A percentile compares a stretch with the other conserved stretches of the same genome.
These are phyloP conservation scores for Scaptodrosophila latifasciaeformis DNA, from an alignment of 2,888 invertebrate genomes.

Conservation along the genomic window DNA sequence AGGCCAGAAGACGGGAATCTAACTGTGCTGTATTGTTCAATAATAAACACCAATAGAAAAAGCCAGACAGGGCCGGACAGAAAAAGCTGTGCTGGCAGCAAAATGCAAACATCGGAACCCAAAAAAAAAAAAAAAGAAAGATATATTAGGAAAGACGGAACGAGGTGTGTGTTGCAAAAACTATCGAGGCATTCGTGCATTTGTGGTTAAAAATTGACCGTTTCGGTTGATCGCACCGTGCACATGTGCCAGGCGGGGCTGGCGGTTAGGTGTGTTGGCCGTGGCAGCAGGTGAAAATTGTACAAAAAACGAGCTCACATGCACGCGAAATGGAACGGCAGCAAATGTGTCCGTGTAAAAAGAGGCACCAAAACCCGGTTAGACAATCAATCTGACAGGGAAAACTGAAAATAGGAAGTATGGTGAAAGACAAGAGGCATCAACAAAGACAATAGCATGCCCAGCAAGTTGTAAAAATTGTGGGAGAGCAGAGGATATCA, in stretches of 20 bases:
- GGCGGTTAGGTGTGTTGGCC: background rate
- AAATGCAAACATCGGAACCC: slow-evolving; percentile 1
- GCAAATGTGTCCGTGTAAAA: no score
- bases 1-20: background rate
- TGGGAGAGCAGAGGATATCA: no score
- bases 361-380: no score
- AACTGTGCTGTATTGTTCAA: slow-evolving; percentile 37
- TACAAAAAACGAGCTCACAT: slow-evolving; percentile 17
- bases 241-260: background rate
- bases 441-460: slow-evolving; percentile 13
- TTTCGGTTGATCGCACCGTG: slow-evolving; percentile 29
- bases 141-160: no score
- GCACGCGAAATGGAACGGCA: no score
- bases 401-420: slow-evolving; percentile 6
- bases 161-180: slow-evolving; percentile 17
- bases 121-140: background rate
- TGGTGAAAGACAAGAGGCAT: background rate
- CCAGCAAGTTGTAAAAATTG: slow-evolving; percentile 9
- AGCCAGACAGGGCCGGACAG: background rate
- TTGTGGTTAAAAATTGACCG: slow-evolving; percentile 64
- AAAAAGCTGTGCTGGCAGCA: slow-evolving; percentile 3
- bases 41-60: slow-evolving; percentile 34
- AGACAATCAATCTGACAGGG: slow-evolving; percentile 7
- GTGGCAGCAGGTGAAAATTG: slow-evolving; percentile 42
- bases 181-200: slow-evolving; percentile 54